These are phyloP conservation scores for Lordiphosa clarofinis DNA, from an alignment of 1,140 invertebrate species.

Conservation along the genomic window DNA sequence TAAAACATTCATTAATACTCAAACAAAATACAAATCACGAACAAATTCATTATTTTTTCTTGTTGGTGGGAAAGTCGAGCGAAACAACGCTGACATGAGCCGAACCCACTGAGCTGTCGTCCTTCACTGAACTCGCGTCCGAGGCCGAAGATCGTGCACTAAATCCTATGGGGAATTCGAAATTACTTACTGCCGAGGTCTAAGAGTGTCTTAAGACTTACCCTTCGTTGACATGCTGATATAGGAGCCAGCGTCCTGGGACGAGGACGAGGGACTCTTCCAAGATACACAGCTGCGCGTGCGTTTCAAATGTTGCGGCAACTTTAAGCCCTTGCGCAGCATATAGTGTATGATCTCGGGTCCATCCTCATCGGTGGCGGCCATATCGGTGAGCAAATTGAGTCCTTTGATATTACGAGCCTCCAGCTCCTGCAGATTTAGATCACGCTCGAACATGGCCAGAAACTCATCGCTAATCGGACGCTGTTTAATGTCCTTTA, in stretches of 20 bases:
- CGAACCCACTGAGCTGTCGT: slow-evolving; percentile 28
- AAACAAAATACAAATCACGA: background rate
- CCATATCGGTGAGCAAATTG: slow-evolving; percentile 77
- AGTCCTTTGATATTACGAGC: slow-evolving; percentile 74
- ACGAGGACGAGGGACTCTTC: slow-evolving; percentile 52
- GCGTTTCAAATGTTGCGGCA: slow-evolving; percentile 63
- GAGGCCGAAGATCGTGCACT: slow-evolving; percentile 50
- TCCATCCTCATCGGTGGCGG: slow-evolving; percentile 53
- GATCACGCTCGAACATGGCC: slow-evolving; percentile 64
- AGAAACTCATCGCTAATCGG: slow-evolving; percentile 69
- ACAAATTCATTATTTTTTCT: slow-evolving; percentile 38
- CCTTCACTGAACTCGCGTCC: slow-evolving; percentile 37
- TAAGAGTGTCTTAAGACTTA: slow-evolving; percentile 2
- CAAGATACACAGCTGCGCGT: slow-evolving; percentile 57
- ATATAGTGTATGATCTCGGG: slow-evolving; percentile 56
- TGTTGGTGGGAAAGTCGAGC: slow-evolving; percentile 46
- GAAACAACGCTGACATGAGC: slow-evolving; percentile 55
- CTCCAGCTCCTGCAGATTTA: slow-evolving; percentile 74
- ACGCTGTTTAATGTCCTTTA: slow-evolving; percentile 50
- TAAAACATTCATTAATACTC: background rate
- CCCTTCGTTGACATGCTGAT: slow-evolving; percentile 34
- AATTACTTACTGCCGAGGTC: background rate
- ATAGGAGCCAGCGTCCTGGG: slow-evolving; percentile 28
- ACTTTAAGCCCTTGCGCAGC: slow-evolving; percentile 60
- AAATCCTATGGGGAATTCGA: slow-evolving; percentile 2